Evolutionary conservation across 2,888 invertebrate genomes (phyloP).

Genomic region (Hemithea aestivaria): DNA sequence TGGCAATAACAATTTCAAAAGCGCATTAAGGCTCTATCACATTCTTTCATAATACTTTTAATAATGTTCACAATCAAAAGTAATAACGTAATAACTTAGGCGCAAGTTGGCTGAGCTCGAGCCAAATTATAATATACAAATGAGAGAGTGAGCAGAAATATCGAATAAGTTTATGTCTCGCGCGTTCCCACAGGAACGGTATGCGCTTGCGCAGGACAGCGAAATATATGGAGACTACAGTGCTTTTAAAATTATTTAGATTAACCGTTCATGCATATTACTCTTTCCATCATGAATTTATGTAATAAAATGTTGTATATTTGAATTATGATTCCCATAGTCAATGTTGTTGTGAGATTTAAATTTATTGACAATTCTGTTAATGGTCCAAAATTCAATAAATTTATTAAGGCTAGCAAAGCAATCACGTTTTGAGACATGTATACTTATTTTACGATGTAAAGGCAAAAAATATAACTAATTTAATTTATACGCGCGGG

Average conservation of each 20-base stretch:
- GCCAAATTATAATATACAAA: constrained; percentile 77
- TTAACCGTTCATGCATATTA: too few species aligned
- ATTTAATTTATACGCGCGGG: too few species aligned
- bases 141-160: constrained; percentile 76
- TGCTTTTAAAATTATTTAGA: background rate
- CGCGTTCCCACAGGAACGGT: constrained; percentile 78
- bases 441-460: too few species aligned
- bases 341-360: too few species aligned
- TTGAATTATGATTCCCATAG: too few species aligned
- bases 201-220: constrained; percentile 52
- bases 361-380: too few species aligned
- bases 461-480: too few species aligned
- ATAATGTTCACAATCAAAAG: constrained; percentile 40
- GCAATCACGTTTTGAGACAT: too few species aligned
- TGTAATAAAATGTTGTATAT: too few species aligned
- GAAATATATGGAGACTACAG: constrained; percentile 35
- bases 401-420: too few species aligned
- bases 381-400: too few species aligned
- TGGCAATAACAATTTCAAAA: background rate
- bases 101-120: constrained; percentile 42
- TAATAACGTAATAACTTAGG: constrained; percentile 57
- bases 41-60: constrained; percentile 25
- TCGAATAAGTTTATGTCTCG: constrained; percentile 76
- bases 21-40: constrained; percentile 7
- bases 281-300: too few species aligned